Evolutionary conservation across 2,113 vertebrate species (phyloP).

Genomic region (Misgurnus mizolepis): DNA sequence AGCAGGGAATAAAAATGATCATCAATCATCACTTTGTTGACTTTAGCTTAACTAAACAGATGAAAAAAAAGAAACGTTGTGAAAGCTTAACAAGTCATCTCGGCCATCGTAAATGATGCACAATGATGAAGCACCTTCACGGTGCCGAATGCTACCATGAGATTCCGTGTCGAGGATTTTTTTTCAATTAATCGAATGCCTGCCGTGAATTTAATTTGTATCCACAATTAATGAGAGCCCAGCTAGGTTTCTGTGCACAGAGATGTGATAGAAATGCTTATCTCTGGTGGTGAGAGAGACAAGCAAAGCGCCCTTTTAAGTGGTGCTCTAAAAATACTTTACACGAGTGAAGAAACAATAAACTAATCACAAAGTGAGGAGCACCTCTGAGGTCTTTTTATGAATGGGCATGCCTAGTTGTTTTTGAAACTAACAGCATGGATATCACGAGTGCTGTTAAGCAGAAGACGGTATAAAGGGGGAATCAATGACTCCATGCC

Average conservation of each 20-base stretch:
- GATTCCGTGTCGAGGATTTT: conserved; percentile 13
- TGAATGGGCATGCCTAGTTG: background rate
- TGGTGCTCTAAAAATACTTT: conserved; percentile 31
- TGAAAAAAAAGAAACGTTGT: background rate
- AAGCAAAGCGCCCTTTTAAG: background rate
- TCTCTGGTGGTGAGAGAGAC: background rate
- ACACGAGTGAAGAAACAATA: background rate
- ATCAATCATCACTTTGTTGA: conserved; percentile 29
- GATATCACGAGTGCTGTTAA: background rate
- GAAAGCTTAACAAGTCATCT: conserved; percentile 9
- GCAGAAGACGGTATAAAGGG: background rate
- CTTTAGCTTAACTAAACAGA: conserved; percentile 17
- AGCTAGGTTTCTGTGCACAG: background rate
- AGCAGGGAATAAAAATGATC: conserved; percentile 13
- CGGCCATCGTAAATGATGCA: conserved; percentile 5
- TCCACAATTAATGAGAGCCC: conserved; percentile 41
- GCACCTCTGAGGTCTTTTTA: background rate
- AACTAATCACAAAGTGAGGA: conserved; percentile 23
- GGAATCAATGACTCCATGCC: background rate
- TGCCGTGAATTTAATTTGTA: conserved; percentile 40
- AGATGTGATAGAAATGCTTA: background rate
- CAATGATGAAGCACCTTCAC: conserved; percentile 21
- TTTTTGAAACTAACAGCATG: background rate
- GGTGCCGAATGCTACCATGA: conserved; percentile 15
- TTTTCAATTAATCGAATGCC: conserved; percentile 46